Evolutionary conservation across 2,113 vertebrate species (phyloP), one percentile per base, ranked within the genome.

Genomic region (Micronycteris hirsuta): DNA sequence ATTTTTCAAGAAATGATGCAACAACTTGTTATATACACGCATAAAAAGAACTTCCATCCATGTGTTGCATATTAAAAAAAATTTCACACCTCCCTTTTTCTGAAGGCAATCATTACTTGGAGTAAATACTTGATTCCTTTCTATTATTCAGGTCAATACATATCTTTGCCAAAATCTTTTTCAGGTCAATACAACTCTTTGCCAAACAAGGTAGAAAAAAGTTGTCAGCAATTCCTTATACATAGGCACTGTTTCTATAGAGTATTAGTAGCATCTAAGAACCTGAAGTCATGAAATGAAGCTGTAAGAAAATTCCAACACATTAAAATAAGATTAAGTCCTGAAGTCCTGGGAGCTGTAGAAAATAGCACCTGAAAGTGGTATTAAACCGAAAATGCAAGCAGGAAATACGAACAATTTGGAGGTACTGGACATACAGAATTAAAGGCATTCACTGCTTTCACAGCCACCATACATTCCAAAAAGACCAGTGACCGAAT

Each of bases 321-420:
- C 33, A 74, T 74, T 47, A 90, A 86, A 90, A 90, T 96, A 24
- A 95, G 91, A 85, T 28, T 24, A 91, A 71, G 52, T 61, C 45
- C 58, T n/a, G 14, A 91, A 71, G 52, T 61, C 45, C 52, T 38
- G 14, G 56, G 33, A 4, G 4, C 41, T 88, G 14, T 11, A 95
- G 65, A 49, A 80, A 11, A 92, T 8, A 86, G 45, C 52, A 94
- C 17, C 28, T 68, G 17, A 22, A 91, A 82, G 54, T 52, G 54
- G 68, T 45, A 47, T 3, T 22, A 77, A 54, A 71, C 58, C 86
- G 71, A 96, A 89, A 94, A 54, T 83, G 10, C 56, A 92, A 93
- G 45, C 31, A 92, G 68, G 33, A 94, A 95, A 89, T 78, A 65
- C 2, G 3, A 26, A 61, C 67, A 81, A 65, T 84, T 86, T 85